Conservation (phyloP, 2,797 vertebrate species). For the Xiphophorus birchmanni region DNA sequence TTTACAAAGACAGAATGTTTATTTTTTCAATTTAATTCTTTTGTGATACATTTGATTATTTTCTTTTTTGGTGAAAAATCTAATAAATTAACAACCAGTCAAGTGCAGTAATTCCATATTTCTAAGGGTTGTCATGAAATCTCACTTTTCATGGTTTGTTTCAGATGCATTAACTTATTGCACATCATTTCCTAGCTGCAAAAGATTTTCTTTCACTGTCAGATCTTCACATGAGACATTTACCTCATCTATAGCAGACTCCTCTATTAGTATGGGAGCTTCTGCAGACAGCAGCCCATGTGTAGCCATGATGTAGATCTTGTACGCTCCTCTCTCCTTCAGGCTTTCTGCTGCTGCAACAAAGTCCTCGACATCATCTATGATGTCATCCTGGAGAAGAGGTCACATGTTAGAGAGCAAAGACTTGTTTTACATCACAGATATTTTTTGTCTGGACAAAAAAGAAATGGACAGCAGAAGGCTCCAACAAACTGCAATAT, state of each 20-base stretch:
- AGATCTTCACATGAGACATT: neutral
- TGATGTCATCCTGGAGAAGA: conserved; percentile 91
- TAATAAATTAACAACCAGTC: neutral
- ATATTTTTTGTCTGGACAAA: neutral
- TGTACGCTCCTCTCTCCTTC: conserved; percentile 96
- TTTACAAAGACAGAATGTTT: neutral
- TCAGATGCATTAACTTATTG: neutral
- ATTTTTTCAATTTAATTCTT: neutral
- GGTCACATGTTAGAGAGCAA: neutral
- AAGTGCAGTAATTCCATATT: neutral
- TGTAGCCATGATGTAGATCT: conserved; percentile 98
- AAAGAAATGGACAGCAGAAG: neutral
- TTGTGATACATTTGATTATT: neutral
- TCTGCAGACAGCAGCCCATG: conserved; percentile 96
- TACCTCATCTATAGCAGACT: conserved; percentile 95
- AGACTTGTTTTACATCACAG: neutral
- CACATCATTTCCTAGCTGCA: neutral
- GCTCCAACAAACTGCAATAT: neutral
- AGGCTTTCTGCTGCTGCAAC: conserved; percentile 95
- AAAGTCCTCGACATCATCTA: conserved; percentile 95
- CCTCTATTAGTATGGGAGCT: conserved; percentile 92
- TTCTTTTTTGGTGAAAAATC: neutral
- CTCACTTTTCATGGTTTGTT: neutral
- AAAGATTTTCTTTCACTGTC: neutral
- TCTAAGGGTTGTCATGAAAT: neutral